Conservation (phyloP, 2,888 invertebrate genomes). For the Nymphalis urticae region DNA sequence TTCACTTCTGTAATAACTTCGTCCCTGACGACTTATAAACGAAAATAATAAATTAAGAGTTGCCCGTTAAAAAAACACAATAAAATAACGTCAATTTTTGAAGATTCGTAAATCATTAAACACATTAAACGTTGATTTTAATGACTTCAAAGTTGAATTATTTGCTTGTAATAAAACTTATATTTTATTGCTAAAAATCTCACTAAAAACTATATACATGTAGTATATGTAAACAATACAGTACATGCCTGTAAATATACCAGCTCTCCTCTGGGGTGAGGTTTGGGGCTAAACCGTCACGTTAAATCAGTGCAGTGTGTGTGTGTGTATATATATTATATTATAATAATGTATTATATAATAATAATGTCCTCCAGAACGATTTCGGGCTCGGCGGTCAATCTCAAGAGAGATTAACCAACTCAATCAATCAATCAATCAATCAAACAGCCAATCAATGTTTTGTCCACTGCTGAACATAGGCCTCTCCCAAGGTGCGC, state of each 20-base stretch:
- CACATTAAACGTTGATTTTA: slow-evolving; percentile 29
- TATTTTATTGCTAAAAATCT: background rate
- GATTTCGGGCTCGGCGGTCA: too few relatives aligned
- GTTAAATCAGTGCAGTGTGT: too few relatives aligned
- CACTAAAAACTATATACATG: too few relatives aligned
- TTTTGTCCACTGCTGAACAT: too few relatives aligned
- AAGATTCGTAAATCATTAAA: slow-evolving; percentile 27
- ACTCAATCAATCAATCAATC: too few relatives aligned
- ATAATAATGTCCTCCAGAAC: too few relatives aligned
- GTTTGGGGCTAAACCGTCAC: too few relatives aligned
- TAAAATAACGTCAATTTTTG: slow-evolving; percentile 16
- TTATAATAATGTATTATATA: too few relatives aligned
- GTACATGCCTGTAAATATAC: background rate
- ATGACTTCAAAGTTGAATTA: slow-evolving; percentile 25
- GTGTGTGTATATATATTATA: too few relatives aligned
- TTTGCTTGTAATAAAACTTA: slow-evolving; percentile 8
- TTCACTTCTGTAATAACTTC: slow-evolving; percentile 4
- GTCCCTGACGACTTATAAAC: slow-evolving; percentile 16
- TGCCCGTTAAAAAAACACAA: slow-evolving; percentile 38
- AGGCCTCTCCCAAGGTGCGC: too few relatives aligned
- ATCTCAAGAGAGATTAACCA: too few relatives aligned
- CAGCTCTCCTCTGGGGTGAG: background rate
- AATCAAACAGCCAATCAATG: too few relatives aligned
- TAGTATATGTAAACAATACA: background rate
- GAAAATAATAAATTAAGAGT: slow-evolving; percentile 42